Evolutionary conservation across 2,888 invertebrate genomes (phyloP).

Genomic region (Kryphioiulus occultus): DNA sequence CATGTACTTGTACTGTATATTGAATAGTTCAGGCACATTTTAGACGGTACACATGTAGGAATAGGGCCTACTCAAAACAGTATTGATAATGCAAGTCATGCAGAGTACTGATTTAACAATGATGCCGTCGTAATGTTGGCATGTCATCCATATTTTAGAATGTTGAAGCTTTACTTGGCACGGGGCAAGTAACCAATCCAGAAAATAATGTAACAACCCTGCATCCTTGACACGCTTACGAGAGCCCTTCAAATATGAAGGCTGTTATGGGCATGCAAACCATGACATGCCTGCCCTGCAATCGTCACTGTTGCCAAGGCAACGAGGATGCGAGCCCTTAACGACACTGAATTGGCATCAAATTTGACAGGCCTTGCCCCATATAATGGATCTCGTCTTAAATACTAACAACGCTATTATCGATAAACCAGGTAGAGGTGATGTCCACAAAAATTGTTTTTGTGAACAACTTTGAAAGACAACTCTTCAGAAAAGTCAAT

Average conservation of each 20-base stretch:
- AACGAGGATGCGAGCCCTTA: background rate
- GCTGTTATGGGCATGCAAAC: background rate
- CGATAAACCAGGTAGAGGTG: background rate
- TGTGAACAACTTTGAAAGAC: background rate
- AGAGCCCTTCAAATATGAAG: background rate
- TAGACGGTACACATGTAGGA: too few species aligned
- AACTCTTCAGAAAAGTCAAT: background rate
- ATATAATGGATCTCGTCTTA: background rate
- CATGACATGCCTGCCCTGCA: background rate
- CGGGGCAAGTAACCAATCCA: background rate
- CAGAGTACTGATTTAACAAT: background rate
- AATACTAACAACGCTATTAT: background rate
- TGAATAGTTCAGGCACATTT: too few species aligned
- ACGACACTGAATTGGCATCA: background rate
- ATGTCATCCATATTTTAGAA: background rate
- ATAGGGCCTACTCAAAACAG: too few species aligned
- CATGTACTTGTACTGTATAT: too few species aligned
- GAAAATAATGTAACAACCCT: background rate
- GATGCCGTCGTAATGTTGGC: background rate
- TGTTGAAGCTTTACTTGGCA: background rate
- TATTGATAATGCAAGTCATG: too few species aligned
- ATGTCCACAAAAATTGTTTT: background rate
- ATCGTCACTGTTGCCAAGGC: background rate
- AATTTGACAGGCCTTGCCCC: conserved; percentile 30
- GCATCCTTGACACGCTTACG: conserved; percentile 1